Conservation (phyloP, 2,797 vertebrate species). For the Chromis chromis region DNA sequence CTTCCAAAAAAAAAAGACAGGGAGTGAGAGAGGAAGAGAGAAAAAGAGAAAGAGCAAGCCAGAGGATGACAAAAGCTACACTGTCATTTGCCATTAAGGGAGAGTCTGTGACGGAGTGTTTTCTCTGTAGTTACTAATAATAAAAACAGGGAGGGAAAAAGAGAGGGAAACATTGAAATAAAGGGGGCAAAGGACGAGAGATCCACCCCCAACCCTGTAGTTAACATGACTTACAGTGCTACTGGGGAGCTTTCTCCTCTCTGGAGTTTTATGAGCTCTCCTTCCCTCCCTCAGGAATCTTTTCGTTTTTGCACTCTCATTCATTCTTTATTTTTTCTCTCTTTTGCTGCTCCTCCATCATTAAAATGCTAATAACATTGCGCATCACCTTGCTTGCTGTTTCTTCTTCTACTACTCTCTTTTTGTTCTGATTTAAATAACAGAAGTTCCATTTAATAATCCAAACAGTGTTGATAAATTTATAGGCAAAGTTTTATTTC, state of each 20-base stretch:
- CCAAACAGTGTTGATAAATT: constrained; percentile 17
- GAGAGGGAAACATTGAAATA: constrained; percentile 66
- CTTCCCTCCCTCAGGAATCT: constrained; percentile 68
- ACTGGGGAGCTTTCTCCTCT: constrained; percentile 67
- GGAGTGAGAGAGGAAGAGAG: constrained; percentile 73
- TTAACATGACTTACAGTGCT: constrained; percentile 88
- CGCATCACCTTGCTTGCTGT: constrained; percentile 16
- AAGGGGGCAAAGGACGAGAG: constrained; percentile 53
- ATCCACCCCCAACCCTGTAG: constrained; percentile 76
- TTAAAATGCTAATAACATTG: constrained; percentile 54
- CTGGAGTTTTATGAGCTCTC: constrained; percentile 69
- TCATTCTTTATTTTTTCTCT: constrained; percentile 49
- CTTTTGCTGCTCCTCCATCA: constrained; percentile 18
- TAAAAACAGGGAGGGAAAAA: constrained; percentile 73
- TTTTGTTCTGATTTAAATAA: constrained; percentile 37
- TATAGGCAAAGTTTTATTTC: not conserved
- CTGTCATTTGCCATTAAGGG: constrained; percentile 96
- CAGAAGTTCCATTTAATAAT: constrained; percentile 20
- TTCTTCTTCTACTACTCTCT: not conserved
- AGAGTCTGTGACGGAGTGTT: constrained; percentile 87
- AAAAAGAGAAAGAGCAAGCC: constrained; percentile 87
- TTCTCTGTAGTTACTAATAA: constrained; percentile 81
- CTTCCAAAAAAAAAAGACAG: constrained; percentile 74
- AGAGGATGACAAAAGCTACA: constrained; percentile 95
- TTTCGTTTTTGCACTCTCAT: constrained; percentile 63